Conservation (phyloP, 2,888 invertebrate genomes). For the Dryobota labecula region DNA sequence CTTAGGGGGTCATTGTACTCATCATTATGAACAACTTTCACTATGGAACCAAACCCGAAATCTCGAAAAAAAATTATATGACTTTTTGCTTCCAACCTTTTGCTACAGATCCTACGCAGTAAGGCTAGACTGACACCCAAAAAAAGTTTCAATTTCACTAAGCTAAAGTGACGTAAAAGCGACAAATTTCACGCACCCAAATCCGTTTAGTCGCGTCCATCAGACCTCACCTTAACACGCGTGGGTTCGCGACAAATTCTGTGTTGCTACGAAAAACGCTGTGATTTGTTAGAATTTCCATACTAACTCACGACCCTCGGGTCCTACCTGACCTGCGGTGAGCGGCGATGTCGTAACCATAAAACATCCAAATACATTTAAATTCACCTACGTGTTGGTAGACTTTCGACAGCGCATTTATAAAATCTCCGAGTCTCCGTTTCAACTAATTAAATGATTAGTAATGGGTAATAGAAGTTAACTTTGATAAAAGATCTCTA, state of each 20-base stretch:
- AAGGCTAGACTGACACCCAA: not conserved
- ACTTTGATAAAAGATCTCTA: constrained; percentile 41
- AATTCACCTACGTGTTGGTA: constrained; percentile 45
- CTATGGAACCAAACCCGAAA: no score
- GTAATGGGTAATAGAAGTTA: constrained; percentile 35
- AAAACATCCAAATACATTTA: constrained; percentile 60
- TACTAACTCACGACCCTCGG: constrained; percentile 59
- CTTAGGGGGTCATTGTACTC: no score
- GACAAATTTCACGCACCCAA: constrained; percentile 40
- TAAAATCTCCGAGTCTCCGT: constrained; percentile 34
- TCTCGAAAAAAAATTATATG: no score
- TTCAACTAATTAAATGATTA: constrained; percentile 38
- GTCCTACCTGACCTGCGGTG: constrained; percentile 58
- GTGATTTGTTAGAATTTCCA: constrained; percentile 69
- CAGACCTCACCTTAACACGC: constrained; percentile 54
- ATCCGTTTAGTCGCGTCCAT: constrained; percentile 44
- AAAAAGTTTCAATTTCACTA: constrained; percentile 23
- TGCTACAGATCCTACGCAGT: not conserved
- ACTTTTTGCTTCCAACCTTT: not conserved
- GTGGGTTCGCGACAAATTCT: constrained; percentile 59
- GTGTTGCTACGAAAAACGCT: constrained; percentile 59
- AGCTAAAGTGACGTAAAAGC: constrained; percentile 37
- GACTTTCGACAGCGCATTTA: constrained; percentile 44
- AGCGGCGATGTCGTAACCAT: constrained; percentile 51
- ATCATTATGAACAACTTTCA: no score